phyloP scores from a whole-genome alignment of 2,888 invertebrate genomes.

The Acronicta leporina region DNA sequence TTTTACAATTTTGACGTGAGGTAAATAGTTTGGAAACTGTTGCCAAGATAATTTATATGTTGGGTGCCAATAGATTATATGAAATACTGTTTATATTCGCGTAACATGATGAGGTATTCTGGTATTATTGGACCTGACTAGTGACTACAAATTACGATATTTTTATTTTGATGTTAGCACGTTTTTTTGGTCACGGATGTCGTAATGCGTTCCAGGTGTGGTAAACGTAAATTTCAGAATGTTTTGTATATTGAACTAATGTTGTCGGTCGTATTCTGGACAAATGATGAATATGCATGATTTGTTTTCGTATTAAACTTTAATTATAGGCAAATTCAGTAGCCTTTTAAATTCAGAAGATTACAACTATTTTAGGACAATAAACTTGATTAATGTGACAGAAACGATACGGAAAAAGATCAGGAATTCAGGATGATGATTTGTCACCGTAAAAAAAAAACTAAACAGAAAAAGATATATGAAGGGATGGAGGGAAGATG shows the following conservation, averaged over 20 bases:
- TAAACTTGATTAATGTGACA: no score
- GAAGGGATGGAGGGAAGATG: no score
- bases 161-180: slow-evolving; percentile 8
- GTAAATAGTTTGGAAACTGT: slow-evolving; percentile 30
- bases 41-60: slow-evolving; percentile 44
- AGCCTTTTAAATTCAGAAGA: no score
- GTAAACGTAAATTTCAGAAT: slow-evolving; percentile 21
- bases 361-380: no score
- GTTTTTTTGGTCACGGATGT: slow-evolving; percentile 21
- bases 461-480: no score
- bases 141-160: slow-evolving; percentile 5
- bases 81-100: slow-evolving; percentile 18
- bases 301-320: no score
- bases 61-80: slow-evolving; percentile 45
- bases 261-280: no score
- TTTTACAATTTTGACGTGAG: slow-evolving; percentile 38
- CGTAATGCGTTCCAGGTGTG: slow-evolving; percentile 12
- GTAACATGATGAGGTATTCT: slow-evolving; percentile 28
- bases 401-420: no score
- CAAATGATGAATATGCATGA: no score
- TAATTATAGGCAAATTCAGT: no score
- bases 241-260: neutral
- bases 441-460: no score
- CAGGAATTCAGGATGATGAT: no score
- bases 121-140: slow-evolving; percentile 33